Evolutionary conservation across 2,888 invertebrate species (phyloP).

Genomic region (Balanococcus diminutus): DNA sequence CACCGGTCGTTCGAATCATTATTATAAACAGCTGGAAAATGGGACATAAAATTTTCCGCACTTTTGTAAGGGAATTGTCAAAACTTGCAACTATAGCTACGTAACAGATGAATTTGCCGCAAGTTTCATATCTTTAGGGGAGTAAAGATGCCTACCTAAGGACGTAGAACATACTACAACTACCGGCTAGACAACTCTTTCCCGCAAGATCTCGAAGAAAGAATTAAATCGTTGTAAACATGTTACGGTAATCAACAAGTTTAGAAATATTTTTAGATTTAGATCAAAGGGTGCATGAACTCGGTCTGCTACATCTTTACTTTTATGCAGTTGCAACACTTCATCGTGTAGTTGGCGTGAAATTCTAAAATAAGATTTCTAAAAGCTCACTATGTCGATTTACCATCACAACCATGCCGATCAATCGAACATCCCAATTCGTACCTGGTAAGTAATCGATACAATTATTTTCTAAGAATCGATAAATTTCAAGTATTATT

Average conservation of each 20-base stretch:
- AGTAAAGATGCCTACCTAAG: not conserved
- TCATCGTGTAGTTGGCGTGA: not conserved
- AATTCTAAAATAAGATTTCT: constrained; percentile 11
- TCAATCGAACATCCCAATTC: not conserved
- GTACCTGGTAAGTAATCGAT: not conserved
- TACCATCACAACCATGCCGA: not conserved
- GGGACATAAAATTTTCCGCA: not conserved
- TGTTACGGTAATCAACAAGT: constrained; percentile 28
- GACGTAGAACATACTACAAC: not conserved
- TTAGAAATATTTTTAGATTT: constrained; percentile 37
- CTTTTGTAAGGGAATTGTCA: not conserved
- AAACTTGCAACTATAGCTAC: not conserved
- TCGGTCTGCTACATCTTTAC: not conserved
- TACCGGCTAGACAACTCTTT: constrained; percentile 12
- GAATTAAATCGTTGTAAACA: constrained; percentile 1
- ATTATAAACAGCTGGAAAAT: not conserved
- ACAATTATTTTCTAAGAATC: not conserved
- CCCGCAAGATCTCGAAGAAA: not conserved
- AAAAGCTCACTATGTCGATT: not conserved
- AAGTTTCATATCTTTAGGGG: constrained; percentile 12
- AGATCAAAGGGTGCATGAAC: constrained; percentile 39
- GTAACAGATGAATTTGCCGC: not conserved
- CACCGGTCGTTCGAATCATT: not conserved
- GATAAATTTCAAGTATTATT: not conserved
- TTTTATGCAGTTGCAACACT: not conserved